Percentiles rank a stretch among this genome's conserved stretches.
phyloP scores from a whole-genome alignment of 1,140 invertebrate genomes.

The Magallana ariakensis region DNA sequence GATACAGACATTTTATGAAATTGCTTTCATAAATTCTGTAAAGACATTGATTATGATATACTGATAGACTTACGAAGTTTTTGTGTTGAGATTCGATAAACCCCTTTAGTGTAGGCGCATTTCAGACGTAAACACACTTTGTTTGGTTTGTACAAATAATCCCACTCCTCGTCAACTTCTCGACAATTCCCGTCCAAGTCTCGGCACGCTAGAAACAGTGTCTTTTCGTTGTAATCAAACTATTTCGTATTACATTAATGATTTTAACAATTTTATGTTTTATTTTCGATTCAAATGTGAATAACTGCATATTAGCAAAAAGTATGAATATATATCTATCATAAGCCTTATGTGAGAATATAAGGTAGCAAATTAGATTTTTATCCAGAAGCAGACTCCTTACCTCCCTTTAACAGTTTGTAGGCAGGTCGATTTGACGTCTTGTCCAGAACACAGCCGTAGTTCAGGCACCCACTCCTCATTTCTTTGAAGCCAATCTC shows the following conservation, averaged over 20 bases:
- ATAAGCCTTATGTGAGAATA: too few species aligned
- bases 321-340: too few species aligned
- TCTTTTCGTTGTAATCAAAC: too few species aligned
- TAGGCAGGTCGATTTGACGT: not conserved
- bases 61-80: not conserved
- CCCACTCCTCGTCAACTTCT: not conserved
- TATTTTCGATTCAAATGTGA: too few species aligned
- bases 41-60: too few species aligned
- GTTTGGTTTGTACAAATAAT: not conserved
- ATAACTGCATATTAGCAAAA: too few species aligned
- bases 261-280: too few species aligned
- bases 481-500: conserved; percentile 20
- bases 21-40: not conserved
- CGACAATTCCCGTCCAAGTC: conserved; percentile 3
- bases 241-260: too few species aligned
- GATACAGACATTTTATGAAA: not conserved
- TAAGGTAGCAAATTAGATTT: too few species aligned
- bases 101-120: not conserved
- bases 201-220: not conserved
- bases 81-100: not conserved
- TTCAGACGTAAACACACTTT: conserved; percentile 14
- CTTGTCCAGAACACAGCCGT: not conserved
- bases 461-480: not conserved
- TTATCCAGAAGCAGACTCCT: not conserved
- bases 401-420: conserved; percentile 11